A percentile compares a stretch with the other conserved stretches of the same genome.
Evolutionary conservation across 1,140 invertebrate genomes (phyloP).

Genomic region (Liolophura sinensis): DNA sequence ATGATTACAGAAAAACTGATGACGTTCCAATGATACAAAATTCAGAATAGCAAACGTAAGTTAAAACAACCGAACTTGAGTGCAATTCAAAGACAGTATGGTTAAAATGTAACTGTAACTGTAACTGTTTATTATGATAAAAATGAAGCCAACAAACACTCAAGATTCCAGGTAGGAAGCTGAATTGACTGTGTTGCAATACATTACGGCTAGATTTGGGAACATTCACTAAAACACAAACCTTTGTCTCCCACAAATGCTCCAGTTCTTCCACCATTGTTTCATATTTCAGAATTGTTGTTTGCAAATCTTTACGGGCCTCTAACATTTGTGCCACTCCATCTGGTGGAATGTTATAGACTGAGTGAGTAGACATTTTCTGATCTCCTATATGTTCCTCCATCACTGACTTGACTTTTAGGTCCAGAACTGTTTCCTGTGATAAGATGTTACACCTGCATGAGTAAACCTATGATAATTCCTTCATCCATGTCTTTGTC

Average conservation of each 20-base stretch:
- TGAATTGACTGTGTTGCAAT: too few relatives aligned
- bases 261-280: conserved; percentile 31
- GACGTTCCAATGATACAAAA: too few relatives aligned
- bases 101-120: too few relatives aligned
- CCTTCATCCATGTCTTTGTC: too few relatives aligned
- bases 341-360: conserved; percentile 24
- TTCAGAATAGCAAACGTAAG: too few relatives aligned
- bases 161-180: too few relatives aligned
- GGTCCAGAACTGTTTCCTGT: conserved; percentile 31
- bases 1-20: too few relatives aligned
- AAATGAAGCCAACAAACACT: too few relatives aligned
- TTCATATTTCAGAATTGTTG: conserved; percentile 34
- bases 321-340: conserved; percentile 13
- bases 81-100: too few relatives aligned
- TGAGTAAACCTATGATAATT: background rate
- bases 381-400: too few relatives aligned
- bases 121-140: too few relatives aligned
- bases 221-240: conserved; percentile 8
- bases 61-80: too few relatives aligned
- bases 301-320: conserved; percentile 22
- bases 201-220: background rate
- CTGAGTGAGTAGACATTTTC: background rate
- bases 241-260: conserved; percentile 26
- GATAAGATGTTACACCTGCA: background rate
- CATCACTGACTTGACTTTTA: conserved; percentile 10